These are phyloP conservation scores for Lepas anatifera DNA, from an alignment of 2,888 invertebrate genomes.

Conservation along the genomic window DNA sequence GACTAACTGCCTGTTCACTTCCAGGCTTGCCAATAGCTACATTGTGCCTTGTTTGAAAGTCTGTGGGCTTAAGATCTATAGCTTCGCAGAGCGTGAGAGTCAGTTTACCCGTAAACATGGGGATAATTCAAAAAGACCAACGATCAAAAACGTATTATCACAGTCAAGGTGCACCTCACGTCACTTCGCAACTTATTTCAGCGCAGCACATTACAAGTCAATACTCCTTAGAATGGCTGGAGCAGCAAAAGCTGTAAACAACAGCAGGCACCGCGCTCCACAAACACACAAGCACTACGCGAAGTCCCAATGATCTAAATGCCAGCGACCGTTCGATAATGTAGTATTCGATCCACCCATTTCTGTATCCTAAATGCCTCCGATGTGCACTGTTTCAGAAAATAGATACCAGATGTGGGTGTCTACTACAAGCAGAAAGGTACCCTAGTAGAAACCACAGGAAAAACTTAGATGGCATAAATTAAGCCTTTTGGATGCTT, in stretches of 20 bases:
- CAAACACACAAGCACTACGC: too few species aligned
- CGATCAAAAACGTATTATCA: constrained; percentile 6
- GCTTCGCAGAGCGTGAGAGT: constrained; percentile 97
- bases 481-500: too few species aligned
- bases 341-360: constrained; percentile 8
- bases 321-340: too few species aligned
- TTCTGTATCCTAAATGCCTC: not conserved
- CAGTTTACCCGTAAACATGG: constrained; percentile 93
- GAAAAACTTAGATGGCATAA: too few species aligned
- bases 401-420: not conserved
- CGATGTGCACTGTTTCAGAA: not conserved
- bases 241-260: too few species aligned
- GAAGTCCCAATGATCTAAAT: too few species aligned
- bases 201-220: not conserved
- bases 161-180: not conserved
- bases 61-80: constrained; percentile 88
- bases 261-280: too few species aligned
- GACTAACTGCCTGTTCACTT: not conserved
- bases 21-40: constrained; percentile 55
- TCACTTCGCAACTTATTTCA: not conserved
- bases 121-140: constrained; percentile 22
- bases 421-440: too few species aligned
- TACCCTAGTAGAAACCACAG: too few species aligned
- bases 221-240: too few species aligned
- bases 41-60: constrained; percentile 45